Conservation (phyloP, 2,113 vertebrate genomes). For the Tamias sibiricus region DNA sequence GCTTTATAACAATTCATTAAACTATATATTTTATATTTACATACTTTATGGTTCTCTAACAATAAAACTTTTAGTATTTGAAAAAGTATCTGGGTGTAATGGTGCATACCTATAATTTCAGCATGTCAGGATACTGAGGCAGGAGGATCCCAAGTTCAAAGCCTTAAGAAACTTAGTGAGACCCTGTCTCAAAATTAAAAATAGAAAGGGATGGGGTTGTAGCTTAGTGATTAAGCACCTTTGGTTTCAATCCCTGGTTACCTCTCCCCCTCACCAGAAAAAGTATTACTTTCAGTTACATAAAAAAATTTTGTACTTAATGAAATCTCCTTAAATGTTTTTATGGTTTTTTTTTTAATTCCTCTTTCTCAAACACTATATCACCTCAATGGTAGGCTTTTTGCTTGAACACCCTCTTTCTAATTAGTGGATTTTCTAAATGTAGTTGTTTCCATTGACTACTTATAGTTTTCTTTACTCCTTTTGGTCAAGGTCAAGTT, state of each 20-base stretch:
- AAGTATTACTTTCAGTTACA: not conserved
- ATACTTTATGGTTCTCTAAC: not conserved
- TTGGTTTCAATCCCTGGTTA: too few relatives aligned
- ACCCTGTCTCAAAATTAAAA: too few relatives aligned
- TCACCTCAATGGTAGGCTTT: not conserved
- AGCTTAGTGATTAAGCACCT: too few relatives aligned
- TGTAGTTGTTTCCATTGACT: not conserved
- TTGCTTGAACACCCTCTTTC: not conserved
- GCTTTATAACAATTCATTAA: not conserved
- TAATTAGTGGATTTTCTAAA: not conserved
- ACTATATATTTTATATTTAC: not conserved
- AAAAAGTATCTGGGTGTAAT: not conserved
- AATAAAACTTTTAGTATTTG: not conserved
- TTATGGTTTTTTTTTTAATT: not conserved
- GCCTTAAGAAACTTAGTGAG: too few relatives aligned
- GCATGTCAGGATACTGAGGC: too few relatives aligned
- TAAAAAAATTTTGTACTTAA: not conserved
- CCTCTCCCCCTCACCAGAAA: not conserved
- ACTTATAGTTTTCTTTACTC: not conserved
- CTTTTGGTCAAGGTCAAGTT: not conserved
- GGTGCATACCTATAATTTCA: too few relatives aligned
- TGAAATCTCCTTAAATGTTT: not conserved
- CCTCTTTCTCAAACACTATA: not conserved
- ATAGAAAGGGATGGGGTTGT: too few relatives aligned
- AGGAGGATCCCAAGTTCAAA: too few relatives aligned